Conservation (phyloP, 1,140 invertebrate genomes). For the Trichonephila clavata region DNA sequence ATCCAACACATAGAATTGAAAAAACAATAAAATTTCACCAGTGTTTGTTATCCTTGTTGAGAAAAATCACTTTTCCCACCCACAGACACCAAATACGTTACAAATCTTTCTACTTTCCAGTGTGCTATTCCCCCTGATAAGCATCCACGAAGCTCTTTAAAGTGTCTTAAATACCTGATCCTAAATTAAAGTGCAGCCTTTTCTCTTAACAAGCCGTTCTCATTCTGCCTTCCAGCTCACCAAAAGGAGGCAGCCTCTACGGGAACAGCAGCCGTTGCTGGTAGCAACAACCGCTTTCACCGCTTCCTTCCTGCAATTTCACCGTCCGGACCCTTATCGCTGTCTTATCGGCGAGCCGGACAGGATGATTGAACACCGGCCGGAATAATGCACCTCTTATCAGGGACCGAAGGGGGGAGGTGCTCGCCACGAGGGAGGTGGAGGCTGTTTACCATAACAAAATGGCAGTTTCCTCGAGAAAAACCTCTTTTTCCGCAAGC, state of each 20-base stretch:
- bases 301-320: conserved; percentile 77
- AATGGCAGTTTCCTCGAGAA: conserved; percentile 75
- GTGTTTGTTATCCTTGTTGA: neutral
- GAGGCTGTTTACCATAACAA: conserved; percentile 76
- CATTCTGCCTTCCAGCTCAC: neutral
- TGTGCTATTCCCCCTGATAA: neutral
- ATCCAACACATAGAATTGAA: no score
- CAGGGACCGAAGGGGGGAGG: neutral
- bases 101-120: neutral
- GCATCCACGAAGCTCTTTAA: neutral
- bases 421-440: neutral
- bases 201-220: neutral
- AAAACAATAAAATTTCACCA: neutral
- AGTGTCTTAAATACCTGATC: conserved; percentile 33
- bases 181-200: conserved; percentile 1
- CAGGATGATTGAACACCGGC: conserved; percentile 75
- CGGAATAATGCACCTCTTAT: conserved; percentile 72
- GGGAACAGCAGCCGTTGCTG: conserved; percentile 46
- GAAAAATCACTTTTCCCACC: neutral
- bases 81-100: neutral
- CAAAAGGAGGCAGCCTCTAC: neutral
- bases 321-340: conserved; percentile 50
- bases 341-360: conserved; percentile 57
- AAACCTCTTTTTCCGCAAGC: conserved; percentile 73
- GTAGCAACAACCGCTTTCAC: conserved; percentile 75